phyloP scores from a whole-genome alignment of 2,888 invertebrate genomes.

The Philaethria dido region DNA sequence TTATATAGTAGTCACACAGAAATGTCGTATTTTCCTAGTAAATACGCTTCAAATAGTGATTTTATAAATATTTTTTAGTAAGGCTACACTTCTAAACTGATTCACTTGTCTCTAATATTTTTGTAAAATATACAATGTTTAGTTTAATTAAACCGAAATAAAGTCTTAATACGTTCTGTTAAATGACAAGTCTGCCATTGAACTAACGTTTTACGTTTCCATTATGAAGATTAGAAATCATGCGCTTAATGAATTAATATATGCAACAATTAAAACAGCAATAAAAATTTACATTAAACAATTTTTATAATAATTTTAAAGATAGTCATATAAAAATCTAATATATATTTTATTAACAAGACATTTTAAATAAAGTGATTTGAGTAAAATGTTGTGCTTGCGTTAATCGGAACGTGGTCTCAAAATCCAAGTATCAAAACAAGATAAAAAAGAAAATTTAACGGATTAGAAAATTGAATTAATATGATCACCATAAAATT shows the following conservation, averaged over 20 bases:
- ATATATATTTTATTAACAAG: neutral
- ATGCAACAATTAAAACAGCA: neutral
- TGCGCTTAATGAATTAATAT: neutral
- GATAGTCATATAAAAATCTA: neutral
- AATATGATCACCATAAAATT: neutral
- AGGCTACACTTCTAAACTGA: constrained; percentile 6
- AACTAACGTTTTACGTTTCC: constrained; percentile 60
- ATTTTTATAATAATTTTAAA: neutral
- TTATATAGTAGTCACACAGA: constrained; percentile 58
- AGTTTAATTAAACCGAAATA: constrained; percentile 33
- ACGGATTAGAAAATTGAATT: neutral
- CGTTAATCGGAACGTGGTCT: constrained; percentile 25
- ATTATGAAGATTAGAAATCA: constrained; percentile 14
- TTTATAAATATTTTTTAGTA: neutral
- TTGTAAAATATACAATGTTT: constrained; percentile 37
- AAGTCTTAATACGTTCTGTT: constrained; percentile 53
- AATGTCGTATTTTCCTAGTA: constrained; percentile 44
- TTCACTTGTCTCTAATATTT: constrained; percentile 14
- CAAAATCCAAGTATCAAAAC: constrained; percentile 9
- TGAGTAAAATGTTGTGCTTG: constrained; percentile 31
- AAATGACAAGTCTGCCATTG: constrained; percentile 75
- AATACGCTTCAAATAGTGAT: constrained; percentile 12
- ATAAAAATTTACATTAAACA: neutral
- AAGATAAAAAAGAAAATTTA: neutral
- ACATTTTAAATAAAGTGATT: neutral